Conservation (phyloP, 1,140 invertebrate genomes). For the Habropoda laboriosa region DNA sequence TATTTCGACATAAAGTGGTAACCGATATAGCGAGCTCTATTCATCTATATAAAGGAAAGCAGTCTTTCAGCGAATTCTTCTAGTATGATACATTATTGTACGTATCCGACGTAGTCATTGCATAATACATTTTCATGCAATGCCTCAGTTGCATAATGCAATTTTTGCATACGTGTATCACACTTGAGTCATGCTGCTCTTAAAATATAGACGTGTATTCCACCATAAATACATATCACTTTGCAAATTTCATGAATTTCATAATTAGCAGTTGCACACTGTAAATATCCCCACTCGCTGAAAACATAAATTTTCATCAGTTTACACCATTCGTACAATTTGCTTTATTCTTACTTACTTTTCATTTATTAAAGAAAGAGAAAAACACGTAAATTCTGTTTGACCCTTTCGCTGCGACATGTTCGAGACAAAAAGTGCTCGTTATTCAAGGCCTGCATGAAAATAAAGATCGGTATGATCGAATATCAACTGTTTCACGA, state of each 20-base stretch:
- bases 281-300: too few relatives aligned
- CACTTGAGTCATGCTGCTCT: background rate
- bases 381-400: too few relatives aligned
- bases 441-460: too few relatives aligned
- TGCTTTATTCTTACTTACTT: too few relatives aligned
- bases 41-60: too few relatives aligned
- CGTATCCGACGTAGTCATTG: background rate
- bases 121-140: conserved; percentile 6
- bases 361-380: too few relatives aligned
- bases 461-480: too few relatives aligned
- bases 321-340: background rate
- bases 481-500: too few relatives aligned
- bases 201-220: background rate
- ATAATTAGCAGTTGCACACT: background rate
- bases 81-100: background rate
- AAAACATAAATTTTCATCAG: background rate
- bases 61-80: background rate
- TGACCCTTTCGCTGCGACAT: too few relatives aligned
- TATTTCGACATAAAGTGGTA: background rate
- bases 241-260: too few relatives aligned
- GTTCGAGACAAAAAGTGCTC: too few relatives aligned
- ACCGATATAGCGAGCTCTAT: background rate
- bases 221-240: background rate
- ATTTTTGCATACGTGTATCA: background rate
- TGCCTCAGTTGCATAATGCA: background rate